phyloP scores from a whole-genome alignment of 2,113 vertebrate genomes.

The Micromys minutus region DNA sequence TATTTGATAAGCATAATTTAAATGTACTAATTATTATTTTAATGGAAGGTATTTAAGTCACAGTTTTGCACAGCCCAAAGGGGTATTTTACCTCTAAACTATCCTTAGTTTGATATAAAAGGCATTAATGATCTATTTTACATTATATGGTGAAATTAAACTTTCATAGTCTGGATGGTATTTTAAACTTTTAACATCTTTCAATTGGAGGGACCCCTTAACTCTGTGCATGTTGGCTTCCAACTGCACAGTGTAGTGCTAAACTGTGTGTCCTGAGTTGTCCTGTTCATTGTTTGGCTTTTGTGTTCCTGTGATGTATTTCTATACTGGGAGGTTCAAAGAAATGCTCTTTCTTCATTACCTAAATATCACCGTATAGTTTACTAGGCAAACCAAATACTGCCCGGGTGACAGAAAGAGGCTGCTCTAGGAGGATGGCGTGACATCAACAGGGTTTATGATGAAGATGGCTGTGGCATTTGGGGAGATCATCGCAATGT shows the following conservation, averaged over 20 bases:
- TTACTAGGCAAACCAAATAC: background rate
- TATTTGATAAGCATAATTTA: conserved; percentile 34
- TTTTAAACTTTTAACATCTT: background rate
- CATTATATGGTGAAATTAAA: background rate
- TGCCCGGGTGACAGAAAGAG: background rate
- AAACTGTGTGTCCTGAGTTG: fast-evolving
- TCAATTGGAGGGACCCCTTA: background rate
- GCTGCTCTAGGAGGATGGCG: fast-evolving
- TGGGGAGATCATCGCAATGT: background rate
- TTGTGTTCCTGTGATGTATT: background rate
- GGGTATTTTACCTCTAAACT: background rate
- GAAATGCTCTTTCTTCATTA: background rate
- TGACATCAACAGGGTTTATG: background rate
- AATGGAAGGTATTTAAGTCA: background rate
- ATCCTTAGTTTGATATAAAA: background rate
- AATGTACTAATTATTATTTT: background rate
- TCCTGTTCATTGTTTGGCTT: background rate
- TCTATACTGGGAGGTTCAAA: background rate
- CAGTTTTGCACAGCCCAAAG: background rate
- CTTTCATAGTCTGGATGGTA: background rate
- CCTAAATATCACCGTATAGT: background rate
- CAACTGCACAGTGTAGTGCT: background rate
- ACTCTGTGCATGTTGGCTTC: background rate
- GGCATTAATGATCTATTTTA: background rate
- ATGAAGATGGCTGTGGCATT: background rate